Evolutionary conservation across 2,888 invertebrate genomes (phyloP).

Genomic region (Agrotis clavis): DNA sequence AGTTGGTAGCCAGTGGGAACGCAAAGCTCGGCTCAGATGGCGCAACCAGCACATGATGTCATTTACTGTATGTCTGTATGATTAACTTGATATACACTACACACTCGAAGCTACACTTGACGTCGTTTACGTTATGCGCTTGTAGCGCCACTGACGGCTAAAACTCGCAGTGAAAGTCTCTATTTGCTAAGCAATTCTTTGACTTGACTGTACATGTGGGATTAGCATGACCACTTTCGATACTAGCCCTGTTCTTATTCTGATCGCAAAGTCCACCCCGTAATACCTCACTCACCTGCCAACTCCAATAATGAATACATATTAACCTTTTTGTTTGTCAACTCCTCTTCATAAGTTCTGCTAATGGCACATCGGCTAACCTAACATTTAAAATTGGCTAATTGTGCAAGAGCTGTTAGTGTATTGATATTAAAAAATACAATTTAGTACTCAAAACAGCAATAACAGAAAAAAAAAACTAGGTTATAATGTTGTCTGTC

Average conservation of each 20-base stretch:
- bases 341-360: slow-evolving; percentile 21
- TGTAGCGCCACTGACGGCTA: no score
- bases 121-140: no score
- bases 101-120: no score
- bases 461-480: not conserved
- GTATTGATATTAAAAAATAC: slow-evolving; percentile 12
- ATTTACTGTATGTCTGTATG: no score
- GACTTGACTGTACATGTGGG: not conserved
- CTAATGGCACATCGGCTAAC: slow-evolving; percentile 14
- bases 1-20: not conserved
- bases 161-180: no score
- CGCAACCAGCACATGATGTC: no score
- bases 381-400: slow-evolving; percentile 40
- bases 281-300: slow-evolving; percentile 27
- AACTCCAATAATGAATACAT: slow-evolving; percentile 9
- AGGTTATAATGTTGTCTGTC: slow-evolving; percentile 46
- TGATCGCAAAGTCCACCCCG: slow-evolving; percentile 11
- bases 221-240: not conserved
- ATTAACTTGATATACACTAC: no score
- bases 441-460: slow-evolving; percentile 9
- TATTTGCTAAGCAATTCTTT: slow-evolving; percentile 3
- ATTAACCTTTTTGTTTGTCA: slow-evolving; percentile 1
- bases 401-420: slow-evolving; percentile 16
- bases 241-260: slow-evolving; percentile 26
- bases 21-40: no score